These are phyloP conservation scores for Sanderia malayensis DNA, from an alignment of 30 jellyfish, hydroid and myxozoan species.

Conservation along the genomic window DNA sequence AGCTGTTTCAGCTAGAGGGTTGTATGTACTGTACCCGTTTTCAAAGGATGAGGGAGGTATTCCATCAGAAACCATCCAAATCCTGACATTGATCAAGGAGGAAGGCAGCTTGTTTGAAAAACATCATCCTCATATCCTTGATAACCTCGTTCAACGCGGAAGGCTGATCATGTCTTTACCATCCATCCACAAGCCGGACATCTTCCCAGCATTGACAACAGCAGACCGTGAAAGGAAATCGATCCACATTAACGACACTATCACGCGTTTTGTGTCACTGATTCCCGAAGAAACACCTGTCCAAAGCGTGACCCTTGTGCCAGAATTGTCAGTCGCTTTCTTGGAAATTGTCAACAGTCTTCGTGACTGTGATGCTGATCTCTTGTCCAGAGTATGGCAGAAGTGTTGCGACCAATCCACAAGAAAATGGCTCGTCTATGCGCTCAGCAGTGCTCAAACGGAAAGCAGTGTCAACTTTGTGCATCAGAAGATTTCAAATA, in stretches of 20 bases:
- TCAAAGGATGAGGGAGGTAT: constrained; percentile 51
- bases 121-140: constrained; percentile 14
- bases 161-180: constrained; percentile 55
- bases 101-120: constrained; percentile 47
- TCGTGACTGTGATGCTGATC: constrained; percentile 28
- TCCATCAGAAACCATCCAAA: constrained; percentile 40
- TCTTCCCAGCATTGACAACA: constrained; percentile 38
- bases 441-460: constrained; percentile 44
- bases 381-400: constrained; percentile 33
- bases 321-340: constrained; percentile 45
- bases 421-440: constrained; percentile 55
- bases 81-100: constrained; percentile 38
- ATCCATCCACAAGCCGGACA: constrained; percentile 50
- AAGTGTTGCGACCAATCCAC: constrained; percentile 21
- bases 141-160: constrained; percentile 38
- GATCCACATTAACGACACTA: constrained; percentile 24
- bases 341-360: constrained; percentile 50
- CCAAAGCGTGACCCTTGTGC: constrained; percentile 41
- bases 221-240: constrained; percentile 34
- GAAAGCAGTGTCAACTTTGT: constrained; percentile 39
- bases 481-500: constrained; percentile 8
- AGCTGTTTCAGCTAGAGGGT: constrained; percentile 56
- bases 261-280: constrained; percentile 40
- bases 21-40: constrained; percentile 51
- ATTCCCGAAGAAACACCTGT: constrained; percentile 54